These are phyloP conservation scores for Thumatha senex DNA, from an alignment of 2,888 invertebrate genomes.

Conservation along the genomic window DNA sequence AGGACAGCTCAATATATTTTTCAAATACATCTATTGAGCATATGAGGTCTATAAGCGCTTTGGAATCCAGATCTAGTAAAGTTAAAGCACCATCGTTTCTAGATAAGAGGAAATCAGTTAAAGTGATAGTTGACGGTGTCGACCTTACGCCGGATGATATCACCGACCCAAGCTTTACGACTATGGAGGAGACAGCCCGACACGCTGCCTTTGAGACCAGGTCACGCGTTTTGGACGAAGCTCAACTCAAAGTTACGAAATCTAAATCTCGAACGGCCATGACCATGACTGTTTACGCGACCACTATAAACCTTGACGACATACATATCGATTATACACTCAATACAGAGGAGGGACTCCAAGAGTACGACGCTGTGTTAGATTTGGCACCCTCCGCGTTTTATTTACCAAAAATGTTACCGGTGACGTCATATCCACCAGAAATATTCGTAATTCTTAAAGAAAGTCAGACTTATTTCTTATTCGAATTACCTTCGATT, in stretches of 20 bases:
- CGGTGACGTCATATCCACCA: slow-evolving; percentile 72
- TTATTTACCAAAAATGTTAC: slow-evolving; percentile 59
- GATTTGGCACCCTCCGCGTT: slow-evolving; percentile 70
- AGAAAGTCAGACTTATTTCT: slow-evolving; percentile 86
- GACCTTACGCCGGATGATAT: slow-evolving; percentile 69
- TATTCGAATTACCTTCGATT: slow-evolving; percentile 86
- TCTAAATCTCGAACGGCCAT: slow-evolving; percentile 45
- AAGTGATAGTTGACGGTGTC: slow-evolving; percentile 46
- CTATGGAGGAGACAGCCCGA: slow-evolving; percentile 57
- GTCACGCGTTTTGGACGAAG: slow-evolving; percentile 50
- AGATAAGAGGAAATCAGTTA: slow-evolving; percentile 54
- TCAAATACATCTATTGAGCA: background rate
- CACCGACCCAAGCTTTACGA: slow-evolving; percentile 49
- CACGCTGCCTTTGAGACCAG: slow-evolving; percentile 68
- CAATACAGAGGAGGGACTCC: slow-evolving; percentile 65
- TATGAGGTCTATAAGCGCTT: slow-evolving; percentile 1
- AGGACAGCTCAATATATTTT: background rate
- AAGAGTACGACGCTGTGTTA: slow-evolving; percentile 46
- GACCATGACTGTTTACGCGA: slow-evolving; percentile 67
- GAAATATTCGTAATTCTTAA: slow-evolving; percentile 85
- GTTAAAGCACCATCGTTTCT: slow-evolving; percentile 48
- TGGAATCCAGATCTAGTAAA: background rate
- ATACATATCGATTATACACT: slow-evolving; percentile 77
- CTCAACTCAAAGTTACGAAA: slow-evolving; percentile 40
- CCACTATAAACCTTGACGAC: slow-evolving; percentile 79